phyloP scores from a whole-genome alignment of 2,113 vertebrate genomes.

The Chauna torquata region DNA sequence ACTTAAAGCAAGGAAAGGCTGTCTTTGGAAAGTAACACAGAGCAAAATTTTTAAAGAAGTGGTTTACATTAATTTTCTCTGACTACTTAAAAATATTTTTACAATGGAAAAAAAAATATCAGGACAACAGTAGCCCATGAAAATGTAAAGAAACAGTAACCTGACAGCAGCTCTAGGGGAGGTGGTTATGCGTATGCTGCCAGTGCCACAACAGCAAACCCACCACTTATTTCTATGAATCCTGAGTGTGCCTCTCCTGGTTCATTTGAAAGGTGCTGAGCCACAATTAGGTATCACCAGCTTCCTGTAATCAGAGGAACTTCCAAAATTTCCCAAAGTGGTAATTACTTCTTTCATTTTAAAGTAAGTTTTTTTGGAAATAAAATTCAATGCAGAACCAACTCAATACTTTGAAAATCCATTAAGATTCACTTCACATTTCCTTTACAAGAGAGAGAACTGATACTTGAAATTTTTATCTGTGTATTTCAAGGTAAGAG shows the following conservation, averaged over 20 bases:
- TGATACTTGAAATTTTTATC: constrained; percentile 48
- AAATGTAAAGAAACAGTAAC: background rate
- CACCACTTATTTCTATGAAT: background rate
- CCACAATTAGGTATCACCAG: background rate
- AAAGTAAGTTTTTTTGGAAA: background rate
- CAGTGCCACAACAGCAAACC: background rate
- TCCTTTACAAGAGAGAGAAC: constrained; percentile 1
- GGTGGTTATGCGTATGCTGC: background rate
- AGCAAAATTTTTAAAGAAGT: background rate
- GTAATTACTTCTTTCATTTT: background rate
- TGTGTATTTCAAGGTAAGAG: constrained; percentile 50
- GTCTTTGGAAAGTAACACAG: background rate
- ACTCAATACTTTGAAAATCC: constrained; percentile 25
- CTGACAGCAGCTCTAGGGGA: background rate
- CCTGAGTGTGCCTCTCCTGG: background rate
- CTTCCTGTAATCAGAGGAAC: background rate
- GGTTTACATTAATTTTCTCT: background rate
- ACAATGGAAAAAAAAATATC: background rate
- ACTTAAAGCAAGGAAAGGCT: background rate
- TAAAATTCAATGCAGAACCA: constrained; percentile 29
- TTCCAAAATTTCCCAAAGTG: background rate
- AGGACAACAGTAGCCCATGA: background rate
- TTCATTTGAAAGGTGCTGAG: background rate
- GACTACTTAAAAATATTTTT: background rate
- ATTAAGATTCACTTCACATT: constrained; percentile 47